A percentile compares a stretch with the other conserved stretches of the same genome.
Conservation (phyloP, 2,797 vertebrate genomes). For the Eulemur mongoz region DNA sequence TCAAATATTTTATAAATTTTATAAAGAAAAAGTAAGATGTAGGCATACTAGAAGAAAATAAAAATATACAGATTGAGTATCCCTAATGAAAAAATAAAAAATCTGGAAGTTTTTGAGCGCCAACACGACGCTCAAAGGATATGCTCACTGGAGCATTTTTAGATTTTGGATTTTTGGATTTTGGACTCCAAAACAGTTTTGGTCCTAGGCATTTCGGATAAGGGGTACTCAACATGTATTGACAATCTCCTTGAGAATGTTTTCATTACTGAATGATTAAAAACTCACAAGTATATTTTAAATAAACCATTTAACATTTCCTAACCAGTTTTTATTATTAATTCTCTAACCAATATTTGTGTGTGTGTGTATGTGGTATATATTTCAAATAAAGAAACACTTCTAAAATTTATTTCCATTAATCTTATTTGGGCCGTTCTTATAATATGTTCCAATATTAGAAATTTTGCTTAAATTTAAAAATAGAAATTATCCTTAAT, state of each 20-base stretch:
- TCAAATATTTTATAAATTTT: background rate
- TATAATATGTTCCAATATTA: background rate
- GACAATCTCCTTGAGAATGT: background rate
- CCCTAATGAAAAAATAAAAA: background rate
- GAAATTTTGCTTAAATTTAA: conserved; percentile 21
- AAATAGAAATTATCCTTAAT: conserved; percentile 33
- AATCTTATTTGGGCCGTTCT: background rate
- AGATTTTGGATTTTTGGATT: background rate
- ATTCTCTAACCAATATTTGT: background rate
- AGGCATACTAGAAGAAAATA: conserved; percentile 14
- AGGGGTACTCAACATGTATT: background rate
- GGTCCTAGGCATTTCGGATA: background rate
- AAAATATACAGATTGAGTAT: background rate
- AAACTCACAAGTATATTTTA: conserved; percentile 19
- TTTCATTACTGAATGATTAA: conserved; percentile 21
- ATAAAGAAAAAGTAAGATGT: conserved; percentile 32
- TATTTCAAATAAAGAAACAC: background rate
- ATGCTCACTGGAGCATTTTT: background rate
- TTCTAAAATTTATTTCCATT: background rate
- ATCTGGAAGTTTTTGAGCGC: background rate
- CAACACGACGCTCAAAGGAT: background rate
- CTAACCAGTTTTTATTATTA: conserved; percentile 10
- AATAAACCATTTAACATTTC: conserved; percentile 47
- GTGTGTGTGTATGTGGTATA: background rate
- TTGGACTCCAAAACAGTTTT: background rate